Base-by-base conservation (phyloP, 2,888 invertebrate species). In the Oligia strigilis region DNA sequence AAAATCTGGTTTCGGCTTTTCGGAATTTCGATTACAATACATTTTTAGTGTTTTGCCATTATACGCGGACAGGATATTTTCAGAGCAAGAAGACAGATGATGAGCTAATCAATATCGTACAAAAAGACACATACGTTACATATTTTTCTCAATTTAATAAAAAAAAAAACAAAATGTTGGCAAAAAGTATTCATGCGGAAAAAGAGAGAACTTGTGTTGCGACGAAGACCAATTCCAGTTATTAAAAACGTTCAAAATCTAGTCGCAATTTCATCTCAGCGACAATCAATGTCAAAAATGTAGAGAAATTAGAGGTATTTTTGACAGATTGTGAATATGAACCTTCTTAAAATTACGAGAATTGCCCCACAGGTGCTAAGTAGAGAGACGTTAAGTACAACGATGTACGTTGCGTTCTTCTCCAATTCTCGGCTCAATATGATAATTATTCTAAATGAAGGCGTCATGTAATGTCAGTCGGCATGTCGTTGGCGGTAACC, bases 381-480 rank as follows among this genome's bases (percentile, higher is more conserved):
- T n/a, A n/a, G 13, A 58, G 58, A n/a, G 13, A n/a, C 58, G 58
- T 60, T 60, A n/a, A n/a, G n/a, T n/a, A 60, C 11, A n/a, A 60
- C 58, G 11, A 58, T 23, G 29, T 64, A 23, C 2, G 6, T 64
- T 19, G 17, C n/a, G 69, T 76, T 76, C 69, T 65, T 77, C 69
- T 52, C 49, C n/a, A 17, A 19, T 70, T n/a, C 64, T 69, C 23
- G 14, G 46, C 4, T 64, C 17, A 19, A 55, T 81, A 70, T 77
- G 70, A 58, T 55, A 84, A 71, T 23, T 60, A 74, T 84, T 65
- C 14, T 64, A 72, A 81, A 85, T 81, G 43, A 74, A 74, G 77
- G 2, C 60, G 64, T 72, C 83, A 86, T 83, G 75, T 76, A 67
- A 71, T 76, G 71, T n/a, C 66, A 60, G 78, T 67, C 19, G 43